Base-by-base conservation (phyloP, 1,140 invertebrate species). In the Trichoplusia ni region DNA sequence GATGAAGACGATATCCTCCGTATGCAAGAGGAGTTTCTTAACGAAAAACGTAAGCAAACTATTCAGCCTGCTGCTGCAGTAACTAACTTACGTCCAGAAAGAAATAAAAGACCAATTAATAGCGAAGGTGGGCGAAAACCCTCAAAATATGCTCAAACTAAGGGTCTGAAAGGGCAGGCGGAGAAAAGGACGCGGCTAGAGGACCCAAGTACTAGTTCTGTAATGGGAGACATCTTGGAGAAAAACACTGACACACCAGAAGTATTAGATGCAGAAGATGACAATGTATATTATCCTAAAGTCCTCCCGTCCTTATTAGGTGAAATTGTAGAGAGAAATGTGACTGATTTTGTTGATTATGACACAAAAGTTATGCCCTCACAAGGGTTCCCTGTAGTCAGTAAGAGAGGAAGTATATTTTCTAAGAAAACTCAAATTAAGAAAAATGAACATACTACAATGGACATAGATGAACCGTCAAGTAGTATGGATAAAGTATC, bases 21-120 rank as follows among this genome's bases (percentile, higher is more conserved):
- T 33, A 93, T 95, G 92, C 94, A 95, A 75, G 92, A 94, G 64
- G 93, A 94, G 49, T 96, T 94, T 73, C 71, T 94, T 1, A 77
- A 87, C 16, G 87, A 92, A 69, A 92, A 92, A 61, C 71, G 71
- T 8, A 90, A 88, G 31, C 73, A 77, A 16, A 84, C 90, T 42
- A 77, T 92, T 11, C 82, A 92, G 47, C 92, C 93, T 1, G 91
- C 94, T 0, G 93, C 93, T 1, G 92, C 92, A 74, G 84, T 94
- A 35, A 84, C 93, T 5, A 92, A 92, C 71, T 75, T 92, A 47
- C 84, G 91, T 35, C 89, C 69, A n/a, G 75, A 82, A 67, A 63
- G 74, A 19, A 74, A 59, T 3, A 86, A 81, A 70, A 65, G 75
- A 53, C 40, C 69, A 0, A 49, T 4, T 4, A 78, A 33, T 40